These are phyloP conservation scores for Cyclophora albipunctata DNA, from an alignment of 2,888 invertebrate genomes.

Conservation along the genomic window DNA sequence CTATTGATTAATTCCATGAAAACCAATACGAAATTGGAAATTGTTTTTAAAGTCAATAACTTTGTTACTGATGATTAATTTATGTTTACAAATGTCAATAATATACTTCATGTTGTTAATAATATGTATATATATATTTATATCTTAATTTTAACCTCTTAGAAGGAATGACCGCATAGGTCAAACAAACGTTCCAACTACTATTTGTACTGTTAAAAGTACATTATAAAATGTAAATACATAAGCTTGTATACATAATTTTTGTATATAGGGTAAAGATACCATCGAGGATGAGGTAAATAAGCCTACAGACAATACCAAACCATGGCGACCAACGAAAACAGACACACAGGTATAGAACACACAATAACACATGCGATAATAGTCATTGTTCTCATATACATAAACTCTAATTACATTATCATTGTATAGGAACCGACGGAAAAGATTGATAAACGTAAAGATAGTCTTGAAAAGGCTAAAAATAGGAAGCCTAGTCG, in stretches of 20 bases:
- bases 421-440: slow-evolving; percentile 37
- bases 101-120: slow-evolving; percentile 2
- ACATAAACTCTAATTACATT: slow-evolving; percentile 4
- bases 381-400: slow-evolving; percentile 7
- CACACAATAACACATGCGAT: slow-evolving; percentile 23
- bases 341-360: slow-evolving; percentile 45
- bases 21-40: slow-evolving; percentile 30
- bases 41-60: slow-evolving; percentile 48
- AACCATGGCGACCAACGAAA: slow-evolving; percentile 64
- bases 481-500: slow-evolving; percentile 32
- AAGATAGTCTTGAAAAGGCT: slow-evolving; percentile 35
- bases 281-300: slow-evolving; percentile 48
- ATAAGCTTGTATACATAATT: slow-evolving; percentile 19
- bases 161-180: too few relatives aligned
- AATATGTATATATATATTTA: slow-evolving; percentile 22
- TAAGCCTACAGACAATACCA: slow-evolving; percentile 56
- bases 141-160: too few relatives aligned
- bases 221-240: too few relatives aligned
- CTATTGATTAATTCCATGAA: slow-evolving; percentile 32
- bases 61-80: slow-evolving; percentile 18
- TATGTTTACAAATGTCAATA: slow-evolving; percentile 5
- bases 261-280: slow-evolving; percentile 61
- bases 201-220: too few relatives aligned
- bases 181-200: too few relatives aligned
- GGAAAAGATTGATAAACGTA: slow-evolving; percentile 35